Evolutionary conservation across 2,888 invertebrate genomes (phyloP).

Genomic region (Agrochola circellaris): DNA sequence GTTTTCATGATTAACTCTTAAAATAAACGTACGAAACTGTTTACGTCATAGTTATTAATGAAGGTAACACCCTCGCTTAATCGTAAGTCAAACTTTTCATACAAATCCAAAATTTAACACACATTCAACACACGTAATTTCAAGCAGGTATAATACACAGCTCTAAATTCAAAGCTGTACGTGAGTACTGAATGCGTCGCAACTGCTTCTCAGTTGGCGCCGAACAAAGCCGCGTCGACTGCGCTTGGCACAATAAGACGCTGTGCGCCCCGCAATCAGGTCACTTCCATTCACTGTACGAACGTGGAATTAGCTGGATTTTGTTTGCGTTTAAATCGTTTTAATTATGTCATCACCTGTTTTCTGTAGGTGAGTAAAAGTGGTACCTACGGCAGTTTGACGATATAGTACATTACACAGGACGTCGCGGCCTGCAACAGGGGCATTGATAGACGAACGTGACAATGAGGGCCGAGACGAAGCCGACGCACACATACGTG

Average conservation of each 20-base stretch:
- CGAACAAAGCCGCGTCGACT: constrained; percentile 60
- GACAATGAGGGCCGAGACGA: no score
- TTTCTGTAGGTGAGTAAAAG: background rate
- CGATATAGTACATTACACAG: no score
- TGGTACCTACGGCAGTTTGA: background rate
- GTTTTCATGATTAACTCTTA: background rate
- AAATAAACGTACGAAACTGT: background rate
- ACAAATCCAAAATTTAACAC: constrained; percentile 30
- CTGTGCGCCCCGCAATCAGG: constrained; percentile 64
- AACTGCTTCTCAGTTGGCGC: constrained; percentile 46
- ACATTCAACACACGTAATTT: constrained; percentile 29
- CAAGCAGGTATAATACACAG: constrained; percentile 54
- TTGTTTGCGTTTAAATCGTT: constrained; percentile 33
- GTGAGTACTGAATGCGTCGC: constrained; percentile 57
- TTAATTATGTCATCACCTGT: constrained; percentile 11
- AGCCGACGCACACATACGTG: no score
- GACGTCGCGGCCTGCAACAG: no score
- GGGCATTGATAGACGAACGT: no score
- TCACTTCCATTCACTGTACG: constrained; percentile 61
- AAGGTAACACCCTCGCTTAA: background rate
- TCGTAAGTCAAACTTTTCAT: constrained; percentile 23
- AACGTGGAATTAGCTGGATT: constrained; percentile 61
- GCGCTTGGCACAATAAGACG: constrained; percentile 62
- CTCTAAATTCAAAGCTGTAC: constrained; percentile 52
- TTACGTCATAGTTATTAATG: background rate